Base-by-base conservation (phyloP, 2,113 vertebrate species). In the Caloenas nicobarica region DNA sequence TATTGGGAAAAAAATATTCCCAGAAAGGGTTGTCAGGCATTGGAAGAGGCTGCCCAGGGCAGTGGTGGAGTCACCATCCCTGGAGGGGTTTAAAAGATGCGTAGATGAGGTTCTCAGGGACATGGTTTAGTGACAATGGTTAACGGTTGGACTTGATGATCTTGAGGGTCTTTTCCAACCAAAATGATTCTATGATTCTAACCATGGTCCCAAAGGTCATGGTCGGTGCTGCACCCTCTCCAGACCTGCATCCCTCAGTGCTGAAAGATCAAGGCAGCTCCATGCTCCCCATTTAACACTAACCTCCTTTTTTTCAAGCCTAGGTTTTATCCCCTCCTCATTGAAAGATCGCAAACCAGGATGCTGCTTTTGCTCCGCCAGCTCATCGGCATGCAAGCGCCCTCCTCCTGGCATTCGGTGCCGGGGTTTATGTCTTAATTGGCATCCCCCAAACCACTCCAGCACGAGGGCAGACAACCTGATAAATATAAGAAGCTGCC, bases 351-450 rank as follows among this genome's bases (percentile, higher is more conserved):
- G 0, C 42, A 66, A 81, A 85, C 33, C 48, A 44, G 29, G 38
- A 64, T 1, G 29, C 36, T 68, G 5, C 0, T 64, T 88, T 68
- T 60, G 34, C 44, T 88, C 69, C 2, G 0, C 7, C 42, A 18
- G 56, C 60, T 77, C 62, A 40, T 1, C 0, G 1, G 12, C 1
- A 2, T 13, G 15, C 48, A 77, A 74, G 48, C 13, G 42, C 18
- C 21, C 33, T 91, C 57, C 81, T 88, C 46, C 29, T 44, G 28
- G 31, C 60, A 60, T 26, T 51, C 13, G 2, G 7, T 66, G n/a
- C 65, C 6, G 9, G 71, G 31, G 28, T 85, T 95, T 89, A 65
- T 50, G 53, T 94, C 89, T 92, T 93, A 87, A 91, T 46, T 81
- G 44, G 40, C 81, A 85, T 61, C 44, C 65, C 78, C 13, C 61